Evolutionary conservation across 1,140 invertebrate species (phyloP), one percentile per base, ranked within the genome.

Genomic region (Ylistrum balloti): DNA sequence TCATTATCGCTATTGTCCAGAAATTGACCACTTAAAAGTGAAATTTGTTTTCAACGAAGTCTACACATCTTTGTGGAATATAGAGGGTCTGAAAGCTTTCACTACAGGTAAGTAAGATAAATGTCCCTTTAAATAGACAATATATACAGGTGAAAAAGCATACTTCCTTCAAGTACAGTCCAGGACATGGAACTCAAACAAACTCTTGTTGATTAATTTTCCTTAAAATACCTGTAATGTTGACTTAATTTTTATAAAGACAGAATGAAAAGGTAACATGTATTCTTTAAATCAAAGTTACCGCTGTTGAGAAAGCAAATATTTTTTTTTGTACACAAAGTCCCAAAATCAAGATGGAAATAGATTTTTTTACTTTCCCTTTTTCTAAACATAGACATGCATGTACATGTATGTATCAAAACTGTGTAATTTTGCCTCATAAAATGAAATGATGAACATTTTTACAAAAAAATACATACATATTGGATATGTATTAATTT

Each of bases 11-110:
- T n/a, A 74, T 74, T 74, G 56, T 74, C 56, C 56, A 74, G 56
- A 74, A 74, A 74, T 74, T 74, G 56, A 74, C 56, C 56, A 74
- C 56, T 74, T 74, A 28, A 74, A 74, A 28, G 56, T n/a, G 13
- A 74, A 74, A 28, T 74, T 28, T n/a, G 56, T 74, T 74, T 74
- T 28, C 56, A 5, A 28, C 9, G 56, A 28, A 1, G 56, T 74
- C 56, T 28, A 28, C 22, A 28, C 13, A 11, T 74, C 56, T 74
- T 74, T 74, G 56, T 74, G n/a, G 56, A 74, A 28, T 28, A 74
- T 74, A 74, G 56, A 28, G 9, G n/a, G 56, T n/a, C n/a, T 74
- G 56, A 74, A 74, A 74, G 56, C 56, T 74, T n/a, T 74, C 56
- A 3, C n/a, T 11, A 11, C 56, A 3, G 3, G n/a, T 74, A 74